Conservation (phyloP, 1,140 invertebrate species). For the Heliconius melpomene region DNA sequence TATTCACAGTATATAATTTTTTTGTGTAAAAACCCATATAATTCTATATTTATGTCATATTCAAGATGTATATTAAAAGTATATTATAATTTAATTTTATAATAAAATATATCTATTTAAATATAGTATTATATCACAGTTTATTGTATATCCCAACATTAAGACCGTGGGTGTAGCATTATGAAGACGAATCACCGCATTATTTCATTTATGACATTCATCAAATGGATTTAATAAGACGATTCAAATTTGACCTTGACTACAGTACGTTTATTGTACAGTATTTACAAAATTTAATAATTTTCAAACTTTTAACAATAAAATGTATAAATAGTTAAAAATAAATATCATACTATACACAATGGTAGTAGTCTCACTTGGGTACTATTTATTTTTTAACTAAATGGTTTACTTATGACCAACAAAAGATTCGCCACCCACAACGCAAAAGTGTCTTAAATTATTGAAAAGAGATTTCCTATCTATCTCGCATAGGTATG, state of each 20-base stretch:
- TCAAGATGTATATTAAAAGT: not conserved
- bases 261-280: too few species aligned
- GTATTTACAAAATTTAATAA: too few species aligned
- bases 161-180: conserved; percentile 35
- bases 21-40: not conserved
- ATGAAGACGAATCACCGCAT: conserved; percentile 47
- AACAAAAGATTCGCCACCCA: too few species aligned
- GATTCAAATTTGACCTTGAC: conserved; percentile 18
- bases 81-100: not conserved
- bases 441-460: too few species aligned
- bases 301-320: not conserved
- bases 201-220: conserved; percentile 43
- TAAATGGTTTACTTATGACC: too few species aligned
- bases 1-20: not conserved
- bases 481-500: too few species aligned
- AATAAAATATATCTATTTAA: conserved; percentile 1
- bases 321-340: not conserved
- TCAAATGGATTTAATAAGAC: conserved; percentile 24
- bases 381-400: too few species aligned
- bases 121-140: not conserved
- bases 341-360: too few species aligned
- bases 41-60: not conserved
- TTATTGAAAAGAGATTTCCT: too few species aligned
- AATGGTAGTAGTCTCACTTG: too few species aligned
- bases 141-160: conserved; percentile 17